phyloP scores from a whole-genome alignment of 2,888 invertebrate genomes.

The Drosophila anomelani region DNA sequence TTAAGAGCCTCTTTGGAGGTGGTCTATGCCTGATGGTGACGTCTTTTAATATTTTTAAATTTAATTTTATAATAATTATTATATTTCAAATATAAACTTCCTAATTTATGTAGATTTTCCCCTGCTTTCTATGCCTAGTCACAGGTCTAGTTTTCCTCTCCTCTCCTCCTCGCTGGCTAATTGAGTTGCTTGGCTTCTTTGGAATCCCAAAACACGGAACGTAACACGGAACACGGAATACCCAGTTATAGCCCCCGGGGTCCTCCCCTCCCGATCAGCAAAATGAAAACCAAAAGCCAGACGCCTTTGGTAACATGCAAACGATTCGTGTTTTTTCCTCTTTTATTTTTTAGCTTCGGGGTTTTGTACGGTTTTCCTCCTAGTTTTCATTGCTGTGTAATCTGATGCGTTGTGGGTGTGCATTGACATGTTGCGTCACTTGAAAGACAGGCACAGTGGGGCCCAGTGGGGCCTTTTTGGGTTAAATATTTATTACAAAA shows the following conservation, averaged over 20 bases:
- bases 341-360: conserved; percentile 12
- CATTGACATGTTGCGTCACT: conserved; percentile 51
- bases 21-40: conserved; percentile 4
- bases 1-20: conserved; percentile 5
- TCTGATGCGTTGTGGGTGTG: conserved; percentile 56
- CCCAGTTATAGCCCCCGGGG: conserved; percentile 4
- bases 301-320: conserved; percentile 55
- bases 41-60: background rate
- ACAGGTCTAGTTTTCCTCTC: conserved; percentile 38
- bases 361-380: conserved; percentile 66
- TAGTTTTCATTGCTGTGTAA: conserved; percentile 65
- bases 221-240: conserved; percentile 33
- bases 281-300: conserved; percentile 40
- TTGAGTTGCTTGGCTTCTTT: conserved; percentile 78
- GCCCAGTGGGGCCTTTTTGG: background rate
- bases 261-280: background rate
- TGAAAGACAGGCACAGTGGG: conserved; percentile 42
- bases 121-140: background rate
- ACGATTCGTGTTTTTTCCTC: conserved; percentile 46
- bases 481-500: no score
- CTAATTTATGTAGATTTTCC: background rate
- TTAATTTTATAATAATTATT: background rate
- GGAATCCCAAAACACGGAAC: conserved; percentile 5
- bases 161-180: conserved; percentile 55
- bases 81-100: background rate